Conservation (phyloP, 2,113 vertebrate species). For the Hoplias malabaricus region DNA sequence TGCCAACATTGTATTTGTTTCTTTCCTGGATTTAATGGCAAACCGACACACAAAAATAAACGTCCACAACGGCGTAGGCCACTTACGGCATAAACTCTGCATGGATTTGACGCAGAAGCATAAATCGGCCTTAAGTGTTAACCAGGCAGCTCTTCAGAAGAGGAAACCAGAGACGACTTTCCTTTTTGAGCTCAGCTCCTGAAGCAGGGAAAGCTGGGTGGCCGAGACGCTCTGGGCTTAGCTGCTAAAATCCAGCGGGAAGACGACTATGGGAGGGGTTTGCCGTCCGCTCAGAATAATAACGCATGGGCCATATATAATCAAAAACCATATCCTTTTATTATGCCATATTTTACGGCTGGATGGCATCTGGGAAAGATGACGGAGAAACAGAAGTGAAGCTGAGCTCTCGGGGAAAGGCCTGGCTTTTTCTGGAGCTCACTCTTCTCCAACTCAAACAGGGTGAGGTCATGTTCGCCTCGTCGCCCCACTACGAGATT, state of each 20-base stretch:
- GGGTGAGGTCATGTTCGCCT: slow-evolving; percentile 47
- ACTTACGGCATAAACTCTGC: too few species aligned
- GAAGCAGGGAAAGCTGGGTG: slow-evolving; percentile 14
- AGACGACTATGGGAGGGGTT: slow-evolving; percentile 10
- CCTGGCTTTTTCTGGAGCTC: slow-evolving; percentile 16
- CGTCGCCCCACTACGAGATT: slow-evolving; percentile 13
- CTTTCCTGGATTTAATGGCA: too few species aligned
- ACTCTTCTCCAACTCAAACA: slow-evolving; percentile 50
- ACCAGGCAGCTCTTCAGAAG: neutral
- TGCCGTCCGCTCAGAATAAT: slow-evolving; percentile 49
- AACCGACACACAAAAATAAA: too few species aligned
- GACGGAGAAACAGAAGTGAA: slow-evolving; percentile 9
- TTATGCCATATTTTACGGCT: slow-evolving; percentile 59
- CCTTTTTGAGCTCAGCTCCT: neutral
- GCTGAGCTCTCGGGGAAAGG: neutral
- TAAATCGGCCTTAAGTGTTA: too few species aligned
- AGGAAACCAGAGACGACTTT: neutral
- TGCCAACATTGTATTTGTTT: too few species aligned
- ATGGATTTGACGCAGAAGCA: too few species aligned
- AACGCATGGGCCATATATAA: slow-evolving; percentile 60
- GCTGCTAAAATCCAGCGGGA: neutral
- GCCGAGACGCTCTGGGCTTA: neutral
- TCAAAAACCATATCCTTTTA: slow-evolving; percentile 59
- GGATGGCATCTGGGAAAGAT: slow-evolving; percentile 45
- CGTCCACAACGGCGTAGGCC: too few species aligned